Evolutionary conservation across 2,113 vertebrate species (phyloP), one percentile per base, ranked within the genome.

Genomic region (Stercorarius parasiticus): DNA sequence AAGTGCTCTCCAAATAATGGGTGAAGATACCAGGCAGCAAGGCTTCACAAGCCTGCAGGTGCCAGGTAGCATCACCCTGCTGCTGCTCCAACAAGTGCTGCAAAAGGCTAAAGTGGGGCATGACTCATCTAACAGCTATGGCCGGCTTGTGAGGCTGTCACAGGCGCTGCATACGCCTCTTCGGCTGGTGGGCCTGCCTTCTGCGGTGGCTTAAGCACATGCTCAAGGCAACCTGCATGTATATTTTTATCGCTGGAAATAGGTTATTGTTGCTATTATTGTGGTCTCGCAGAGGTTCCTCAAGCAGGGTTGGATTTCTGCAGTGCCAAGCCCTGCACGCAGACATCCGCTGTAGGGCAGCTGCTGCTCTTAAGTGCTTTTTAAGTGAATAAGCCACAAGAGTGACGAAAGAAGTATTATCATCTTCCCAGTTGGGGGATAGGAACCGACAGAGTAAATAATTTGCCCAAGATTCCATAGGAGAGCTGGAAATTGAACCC

Each of bases 31-130:
- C 29, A 22, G 58, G 55, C 82, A 55, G 29, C 0, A 38, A 38
- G 87, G 85, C 76, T 86, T 93, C 84, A 43, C 64, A 55, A 92
- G 95, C 76, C 93, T 82, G 92, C 55, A 55, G 90, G 91, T 96
- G 82, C 83, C 91, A 81, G 84, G 94, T 88, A 93, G 30, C 67
- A 52, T 70, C 80, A 71, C 55, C 38, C 78, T 62, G 64, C 58
- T 53, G 38, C 69, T 61, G 72, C 45, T 82, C 43, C 20, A 6
- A 6, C 30, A 17, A 29, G 47, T 55, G 18, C 84, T 82, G 82
- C 29, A 62, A 77, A 87, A 79, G 86, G 42, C 67, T 81, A 56
- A 89, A 59, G 32, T 7, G 8, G 50, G 73, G 34, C 70, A 17
- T 30, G 27, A 38, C 66, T 80, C 66, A 59, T 13, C 82, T 70